Conservation (phyloP, 2,888 invertebrate genomes). For the Clivina fossor region DNA sequence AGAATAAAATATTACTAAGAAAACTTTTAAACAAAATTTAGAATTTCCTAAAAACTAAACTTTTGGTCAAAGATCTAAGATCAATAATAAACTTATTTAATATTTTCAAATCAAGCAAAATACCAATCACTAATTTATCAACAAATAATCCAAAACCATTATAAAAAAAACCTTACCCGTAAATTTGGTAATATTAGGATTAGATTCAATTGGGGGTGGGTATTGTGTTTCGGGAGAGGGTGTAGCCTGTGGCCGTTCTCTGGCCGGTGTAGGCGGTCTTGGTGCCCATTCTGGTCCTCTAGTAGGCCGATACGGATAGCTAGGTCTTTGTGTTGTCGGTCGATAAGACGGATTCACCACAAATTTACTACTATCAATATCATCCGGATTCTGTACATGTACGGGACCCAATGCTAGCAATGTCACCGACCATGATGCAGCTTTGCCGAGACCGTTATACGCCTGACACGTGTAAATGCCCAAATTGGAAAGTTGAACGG, state of each 20-base stretch:
- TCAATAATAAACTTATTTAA: too few relatives aligned
- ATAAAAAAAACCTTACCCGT: slow-evolving; percentile 41
- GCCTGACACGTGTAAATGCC: slow-evolving; percentile 90
- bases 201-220: slow-evolving; percentile 44
- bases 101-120: too few relatives aligned
- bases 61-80: too few relatives aligned
- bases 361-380: slow-evolving; percentile 62
- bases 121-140: too few relatives aligned
- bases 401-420: slow-evolving; percentile 73
- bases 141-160: too few relatives aligned
- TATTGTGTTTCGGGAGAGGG: slow-evolving; percentile 41
- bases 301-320: slow-evolving; percentile 40
- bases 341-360: slow-evolving; percentile 57
- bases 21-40: too few relatives aligned
- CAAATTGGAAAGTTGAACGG: slow-evolving; percentile 69
- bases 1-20: too few relatives aligned
- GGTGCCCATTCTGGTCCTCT: slow-evolving; percentile 10
- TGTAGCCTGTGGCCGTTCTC: slow-evolving; percentile 42
- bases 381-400: slow-evolving; percentile 57
- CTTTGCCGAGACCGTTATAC: slow-evolving; percentile 77
- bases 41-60: too few relatives aligned
- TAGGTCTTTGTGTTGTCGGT: slow-evolving; percentile 48
- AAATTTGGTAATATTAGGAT: slow-evolving; percentile 37
- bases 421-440: slow-evolving; percentile 75
- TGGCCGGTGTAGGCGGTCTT: slow-evolving; percentile 36